Percentiles rank a stretch among this genome's conserved stretches.
phyloP scores from a whole-genome alignment of 2,113 vertebrate genomes.

The Hippocampus abdominalis region DNA sequence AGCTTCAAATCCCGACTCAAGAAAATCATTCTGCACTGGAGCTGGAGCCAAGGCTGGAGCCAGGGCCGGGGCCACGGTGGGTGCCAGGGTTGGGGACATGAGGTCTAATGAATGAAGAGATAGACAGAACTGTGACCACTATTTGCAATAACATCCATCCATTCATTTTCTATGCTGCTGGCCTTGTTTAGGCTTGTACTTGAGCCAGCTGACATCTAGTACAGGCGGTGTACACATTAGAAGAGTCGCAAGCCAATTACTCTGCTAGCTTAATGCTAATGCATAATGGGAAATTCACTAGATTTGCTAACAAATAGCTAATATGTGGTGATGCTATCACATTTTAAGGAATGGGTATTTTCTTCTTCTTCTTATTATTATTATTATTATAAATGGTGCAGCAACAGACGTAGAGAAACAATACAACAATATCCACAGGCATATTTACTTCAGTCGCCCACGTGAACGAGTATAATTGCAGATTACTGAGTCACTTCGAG shows the following conservation, averaged over 20 bases:
- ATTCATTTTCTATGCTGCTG: background rate
- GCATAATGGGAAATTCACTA: background rate
- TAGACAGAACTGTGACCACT: background rate
- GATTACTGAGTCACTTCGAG: too few species aligned
- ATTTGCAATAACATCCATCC: background rate
- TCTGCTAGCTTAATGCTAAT: background rate
- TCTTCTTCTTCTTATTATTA: too few species aligned
- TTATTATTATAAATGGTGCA: too few species aligned
- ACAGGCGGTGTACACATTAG: background rate
- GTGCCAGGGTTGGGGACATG: conserved; percentile 66
- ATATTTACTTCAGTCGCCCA: too few species aligned
- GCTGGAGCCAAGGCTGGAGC: conserved; percentile 73
- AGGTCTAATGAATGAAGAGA: conserved; percentile 53
- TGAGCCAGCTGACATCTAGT: background rate
- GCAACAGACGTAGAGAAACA: too few species aligned
- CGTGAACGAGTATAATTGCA: too few species aligned
- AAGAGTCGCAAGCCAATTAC: background rate
- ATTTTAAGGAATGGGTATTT: too few species aligned
- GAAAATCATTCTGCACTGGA: conserved; percentile 78
- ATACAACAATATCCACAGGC: too few species aligned
- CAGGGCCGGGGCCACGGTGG: conserved; percentile 52
- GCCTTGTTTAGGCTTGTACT: background rate
- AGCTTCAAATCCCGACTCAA: conserved; percentile 65
- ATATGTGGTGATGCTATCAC: too few species aligned
- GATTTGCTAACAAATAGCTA: background rate